phyloP scores from a whole-genome alignment of 2,113 vertebrate species.

The Mellivora capensis region DNA sequence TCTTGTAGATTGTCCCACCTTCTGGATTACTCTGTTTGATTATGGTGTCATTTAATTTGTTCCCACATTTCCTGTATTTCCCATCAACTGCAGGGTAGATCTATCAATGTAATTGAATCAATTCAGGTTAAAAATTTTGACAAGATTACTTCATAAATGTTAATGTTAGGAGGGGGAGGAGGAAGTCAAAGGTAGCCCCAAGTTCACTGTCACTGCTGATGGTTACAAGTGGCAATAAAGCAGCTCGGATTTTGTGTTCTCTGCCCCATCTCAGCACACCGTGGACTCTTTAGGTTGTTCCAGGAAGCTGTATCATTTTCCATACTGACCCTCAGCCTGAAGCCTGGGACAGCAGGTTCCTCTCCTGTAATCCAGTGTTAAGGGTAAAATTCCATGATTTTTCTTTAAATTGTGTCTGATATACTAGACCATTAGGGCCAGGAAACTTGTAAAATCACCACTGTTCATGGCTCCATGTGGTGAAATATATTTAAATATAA shows the following conservation, averaged over 20 bases:
- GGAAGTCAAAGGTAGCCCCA: not conserved
- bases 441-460: too few species aligned
- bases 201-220: not conserved
- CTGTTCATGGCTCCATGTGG: too few species aligned
- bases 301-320: not conserved
- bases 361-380: too few species aligned
- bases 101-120: not conserved
- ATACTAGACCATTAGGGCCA: too few species aligned
- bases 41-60: not conserved
- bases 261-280: not conserved
- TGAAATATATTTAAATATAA: too few species aligned
- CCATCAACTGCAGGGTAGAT: not conserved
- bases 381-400: too few species aligned
- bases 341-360: too few species aligned
- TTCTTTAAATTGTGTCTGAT: too few species aligned
- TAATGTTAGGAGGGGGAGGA: not conserved
- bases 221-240: not conserved
- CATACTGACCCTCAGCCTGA: too few species aligned
- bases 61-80: not conserved
- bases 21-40: not conserved
- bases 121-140: not conserved
- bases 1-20: not conserved
- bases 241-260: not conserved
- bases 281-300: not conserved
- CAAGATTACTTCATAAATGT: not conserved